Base-by-base conservation (phyloP, 2,888 invertebrate genomes). In the Prenolepis imparis region DNA sequence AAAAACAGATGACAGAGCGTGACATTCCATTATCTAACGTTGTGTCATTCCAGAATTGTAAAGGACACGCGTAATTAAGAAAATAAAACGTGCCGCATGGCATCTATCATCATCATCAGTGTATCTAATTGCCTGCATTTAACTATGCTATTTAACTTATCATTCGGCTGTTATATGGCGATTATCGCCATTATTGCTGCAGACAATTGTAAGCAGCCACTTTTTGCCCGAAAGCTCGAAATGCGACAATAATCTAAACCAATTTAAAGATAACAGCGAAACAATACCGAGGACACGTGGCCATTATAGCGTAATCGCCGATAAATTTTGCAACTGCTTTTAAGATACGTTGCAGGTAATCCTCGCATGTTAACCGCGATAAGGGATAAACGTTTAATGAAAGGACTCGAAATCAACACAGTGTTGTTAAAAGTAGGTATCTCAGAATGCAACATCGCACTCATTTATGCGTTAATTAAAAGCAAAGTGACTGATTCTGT, bases 181-280 rank as follows among this genome's bases (percentile, higher is more conserved):
- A 86, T 87, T 59, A 55, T 72, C 41, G 36, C 21, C 21, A 55
- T 74, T 70, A 68, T 87, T 80, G 73, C 9, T 39, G 32, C 67
- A 8, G 61, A 48, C 21, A 61, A 74, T 82, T 70, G 59, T 66
- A 61, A 9, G 8, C 68, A 74, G 21, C 70, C 59, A 41, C 59
- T 61, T 84, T 80, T 78, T 74, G 55, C 41, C 48, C 41, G 72
- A 66, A 84, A 11, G 48, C 74, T 84, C 59, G 59, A 48, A 74
- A 74, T 48, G 24, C 55, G 8, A 72, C 59, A 44, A 78, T 84
- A 88, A 89, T 88, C 82, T 73, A 66, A 83, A 84, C 82, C 78
- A 83, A 88, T 90, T 72, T 77, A 82, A 83, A 85, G 85, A 84
- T 88, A 90, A 83, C 72, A 80, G 64, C 77, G 84, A 87, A 88